Evolutionary conservation across 2,797 vertebrate genomes (phyloP).

Genomic region (Setipinna tenuifilis): DNA sequence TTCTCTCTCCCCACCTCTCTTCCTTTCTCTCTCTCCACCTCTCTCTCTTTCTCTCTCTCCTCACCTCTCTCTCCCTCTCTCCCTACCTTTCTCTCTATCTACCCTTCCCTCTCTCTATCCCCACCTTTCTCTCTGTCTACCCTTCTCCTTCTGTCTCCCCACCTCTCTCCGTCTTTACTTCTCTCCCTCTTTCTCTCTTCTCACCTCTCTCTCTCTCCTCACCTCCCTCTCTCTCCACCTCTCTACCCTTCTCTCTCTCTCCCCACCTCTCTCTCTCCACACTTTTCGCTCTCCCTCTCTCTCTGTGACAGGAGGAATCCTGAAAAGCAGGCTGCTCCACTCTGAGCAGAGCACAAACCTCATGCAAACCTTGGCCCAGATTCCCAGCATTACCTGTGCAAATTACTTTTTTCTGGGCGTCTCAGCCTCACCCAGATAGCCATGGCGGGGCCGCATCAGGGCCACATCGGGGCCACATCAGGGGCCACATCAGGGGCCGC

Average conservation of each 20-base stretch:
- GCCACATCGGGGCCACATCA: background rate
- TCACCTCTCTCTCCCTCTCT: background rate
- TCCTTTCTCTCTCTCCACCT: too few species aligned
- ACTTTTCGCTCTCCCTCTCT: background rate
- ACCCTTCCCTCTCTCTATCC: too few species aligned
- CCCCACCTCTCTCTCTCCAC: background rate
- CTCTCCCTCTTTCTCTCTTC: too few species aligned
- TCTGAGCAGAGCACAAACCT: background rate
- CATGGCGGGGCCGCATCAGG: background rate
- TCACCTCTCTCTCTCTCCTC: too few species aligned
- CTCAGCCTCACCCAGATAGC: background rate
- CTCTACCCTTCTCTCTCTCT: background rate
- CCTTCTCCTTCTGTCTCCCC: too few species aligned
- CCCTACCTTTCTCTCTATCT: background rate
- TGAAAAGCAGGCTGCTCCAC: slow-evolving; percentile 1
- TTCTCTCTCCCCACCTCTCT: too few species aligned
- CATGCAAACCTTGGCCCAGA: slow-evolving; percentile 13
- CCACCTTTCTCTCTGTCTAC: too few species aligned
- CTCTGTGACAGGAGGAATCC: background rate
- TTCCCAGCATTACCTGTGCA: background rate
- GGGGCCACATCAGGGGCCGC: too few species aligned
- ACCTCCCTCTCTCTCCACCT: too few species aligned
- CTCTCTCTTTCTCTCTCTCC: too few species aligned
- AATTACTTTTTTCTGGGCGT: background rate
- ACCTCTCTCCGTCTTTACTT: too few species aligned